Evolutionary conservation across 2,113 vertebrate genomes (phyloP).

Genomic region (Phoenicopterus ruber): DNA sequence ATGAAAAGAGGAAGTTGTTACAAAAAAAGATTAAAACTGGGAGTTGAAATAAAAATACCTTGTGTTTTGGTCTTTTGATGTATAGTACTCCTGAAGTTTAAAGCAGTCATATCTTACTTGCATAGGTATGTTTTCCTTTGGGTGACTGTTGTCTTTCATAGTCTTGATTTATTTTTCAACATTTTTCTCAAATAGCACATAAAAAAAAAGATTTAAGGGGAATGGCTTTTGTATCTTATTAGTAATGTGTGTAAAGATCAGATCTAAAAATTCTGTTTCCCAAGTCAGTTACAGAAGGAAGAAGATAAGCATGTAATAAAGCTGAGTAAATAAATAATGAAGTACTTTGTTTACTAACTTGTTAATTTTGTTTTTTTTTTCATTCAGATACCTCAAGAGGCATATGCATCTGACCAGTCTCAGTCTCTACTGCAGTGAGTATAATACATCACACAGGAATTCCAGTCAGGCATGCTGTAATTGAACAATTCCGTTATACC

Average conservation of each 20-base stretch:
- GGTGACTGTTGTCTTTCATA: not conserved
- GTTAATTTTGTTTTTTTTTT: not conserved
- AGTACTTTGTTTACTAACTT: not conserved
- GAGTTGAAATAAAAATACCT: not conserved
- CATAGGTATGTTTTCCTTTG: not conserved
- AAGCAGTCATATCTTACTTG: not conserved
- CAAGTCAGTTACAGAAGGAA: not conserved
- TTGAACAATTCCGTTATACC: not conserved
- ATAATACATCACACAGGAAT: not conserved
- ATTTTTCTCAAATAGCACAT: not conserved
- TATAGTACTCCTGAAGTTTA: not conserved
- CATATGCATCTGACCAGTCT: not conserved
- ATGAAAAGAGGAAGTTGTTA: not conserved
- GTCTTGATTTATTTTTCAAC: not conserved
- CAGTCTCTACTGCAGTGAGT: slow-evolving; percentile 68
- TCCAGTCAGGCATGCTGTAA: not conserved
- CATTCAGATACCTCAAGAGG: slow-evolving; percentile 12
- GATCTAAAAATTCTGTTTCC: not conserved
- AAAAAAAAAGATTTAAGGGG: rapidly evolving
- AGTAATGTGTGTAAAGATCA: not conserved
- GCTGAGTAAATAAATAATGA: not conserved
- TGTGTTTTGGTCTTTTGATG: not conserved
- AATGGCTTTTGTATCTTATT: not conserved
- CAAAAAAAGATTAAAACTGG: not conserved
- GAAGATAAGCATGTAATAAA: not conserved